A percentile compares a stretch with the other conserved stretches of the same genome.
phyloP scores from a whole-genome alignment of 2,888 invertebrate species.

The Cenopis cana region DNA sequence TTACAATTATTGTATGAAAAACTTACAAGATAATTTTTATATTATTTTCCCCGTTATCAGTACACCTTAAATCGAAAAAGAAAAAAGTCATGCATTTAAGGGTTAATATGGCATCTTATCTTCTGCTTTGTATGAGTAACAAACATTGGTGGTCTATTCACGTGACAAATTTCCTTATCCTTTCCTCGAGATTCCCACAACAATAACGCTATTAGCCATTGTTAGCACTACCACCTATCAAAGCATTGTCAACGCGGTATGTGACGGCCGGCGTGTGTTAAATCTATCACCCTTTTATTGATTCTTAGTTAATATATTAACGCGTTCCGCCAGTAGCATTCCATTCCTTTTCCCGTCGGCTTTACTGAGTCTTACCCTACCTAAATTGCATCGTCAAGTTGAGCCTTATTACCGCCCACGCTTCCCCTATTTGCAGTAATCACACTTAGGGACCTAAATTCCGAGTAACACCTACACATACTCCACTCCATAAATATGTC shows the following conservation, averaged over 20 bases:
- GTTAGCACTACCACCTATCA: slow-evolving; percentile 37
- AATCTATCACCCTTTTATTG: slow-evolving; percentile 8
- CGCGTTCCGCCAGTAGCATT: background rate
- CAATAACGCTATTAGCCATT: slow-evolving; percentile 40
- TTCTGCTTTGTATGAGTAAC: background rate
- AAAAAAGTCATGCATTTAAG: no score
- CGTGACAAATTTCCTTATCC: slow-evolving; percentile 30
- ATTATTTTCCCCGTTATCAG: no score
- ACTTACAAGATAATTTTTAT: no score
- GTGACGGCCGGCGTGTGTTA: background rate
- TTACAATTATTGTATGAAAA: no score
- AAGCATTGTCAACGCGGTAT: slow-evolving; percentile 18
- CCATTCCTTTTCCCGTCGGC: no score
- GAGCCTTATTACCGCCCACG: slow-evolving; percentile 1
- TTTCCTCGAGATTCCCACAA: slow-evolving; percentile 34
- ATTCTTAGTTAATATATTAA: background rate
- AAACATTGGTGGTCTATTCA: slow-evolving; percentile 17
- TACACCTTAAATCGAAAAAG: no score
- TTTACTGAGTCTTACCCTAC: background rate
- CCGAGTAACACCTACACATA: slow-evolving; percentile 18
- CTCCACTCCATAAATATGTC: slow-evolving; percentile 6
- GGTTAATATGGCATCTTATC: background rate
- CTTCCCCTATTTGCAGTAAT: slow-evolving; percentile 15
- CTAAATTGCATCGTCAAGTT: slow-evolving; percentile 18
- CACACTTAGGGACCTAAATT: slow-evolving; percentile 13